Evolutionary conservation across 2,888 invertebrate species (phyloP), one percentile per base, ranked within the genome.

Genomic region (Gasteruption jaculator): DNA sequence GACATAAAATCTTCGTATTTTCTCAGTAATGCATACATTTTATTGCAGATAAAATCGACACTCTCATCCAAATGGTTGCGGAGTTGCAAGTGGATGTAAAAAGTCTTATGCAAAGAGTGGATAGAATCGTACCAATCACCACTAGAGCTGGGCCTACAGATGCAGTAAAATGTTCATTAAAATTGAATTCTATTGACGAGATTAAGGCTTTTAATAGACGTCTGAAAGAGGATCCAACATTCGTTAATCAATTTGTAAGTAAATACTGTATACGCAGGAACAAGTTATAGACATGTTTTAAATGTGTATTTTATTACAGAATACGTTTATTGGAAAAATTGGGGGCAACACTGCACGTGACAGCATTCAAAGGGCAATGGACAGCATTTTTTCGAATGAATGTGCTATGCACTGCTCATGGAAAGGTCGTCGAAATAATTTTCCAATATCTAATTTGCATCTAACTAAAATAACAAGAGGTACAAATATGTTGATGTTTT

Each of bases 401-500:
- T 38, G 38, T 18, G 38, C 29, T 3, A 15, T 30, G 29, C 11
- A 30, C 16, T 38, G 38, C 11, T 38, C 38, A n/a, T 38, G 29
- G 38, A 38, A 38, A 29, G 38, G 38, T 2, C 38, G 38, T n/a
- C 29, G 31, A 10, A 22, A 12, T 21, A 38, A 38, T 33, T 38
- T 38, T 11, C 16, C 30, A 15, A 29, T 38, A 11, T 14, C 29
- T 22, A 30, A 38, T n/a, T 16, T 38, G 12, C 20, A 10, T 12
- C 22, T 38, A 3, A 38, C 29, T n/a, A 38, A 38, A 19, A 12
- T n/a, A 5, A 29, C 31, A 10, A 19, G 30, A 35, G 27, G 41
- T 41, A 18, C 33, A 29, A 22, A 33, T n/a, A n/a, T n/a, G n/a
- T n/a, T n/a, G n/a, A n/a, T n/a, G n/a, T n/a, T n/a, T n/a, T n/a